phyloP scores from a whole-genome alignment of 2,888 invertebrate genomes.

The Dione vanillae region DNA sequence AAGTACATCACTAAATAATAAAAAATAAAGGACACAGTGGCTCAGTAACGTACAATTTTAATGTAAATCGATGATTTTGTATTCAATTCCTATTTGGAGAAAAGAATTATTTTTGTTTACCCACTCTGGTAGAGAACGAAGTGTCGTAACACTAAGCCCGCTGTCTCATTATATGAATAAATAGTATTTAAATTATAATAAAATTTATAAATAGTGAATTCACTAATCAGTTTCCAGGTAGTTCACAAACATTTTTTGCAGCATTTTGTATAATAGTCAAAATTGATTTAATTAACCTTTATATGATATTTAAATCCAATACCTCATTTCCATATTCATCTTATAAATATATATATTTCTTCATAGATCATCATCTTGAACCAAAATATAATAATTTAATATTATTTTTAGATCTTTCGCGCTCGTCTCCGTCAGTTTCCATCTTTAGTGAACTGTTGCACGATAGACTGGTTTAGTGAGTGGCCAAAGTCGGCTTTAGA shows the following conservation, averaged over 20 bases:
- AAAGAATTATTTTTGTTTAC: background rate
- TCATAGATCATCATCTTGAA: background rate
- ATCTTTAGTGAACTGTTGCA: conserved; percentile 95
- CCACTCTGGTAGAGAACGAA: background rate
- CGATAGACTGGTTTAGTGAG: conserved; percentile 96
- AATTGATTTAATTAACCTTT: no score
- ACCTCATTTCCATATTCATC: no score
- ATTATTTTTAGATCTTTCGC: conserved; percentile 84
- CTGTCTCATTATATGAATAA: no score
- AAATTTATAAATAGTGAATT: no score
- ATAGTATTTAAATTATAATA: no score
- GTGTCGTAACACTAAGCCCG: no score
- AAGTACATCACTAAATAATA: no score
- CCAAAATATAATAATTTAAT: background rate
- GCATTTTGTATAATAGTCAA: no score
- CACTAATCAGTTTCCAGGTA: no score
- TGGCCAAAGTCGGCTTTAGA: conserved; percentile 94
- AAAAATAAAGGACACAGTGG: no score
- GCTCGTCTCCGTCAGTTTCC: conserved; percentile 93
- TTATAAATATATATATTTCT: background rate
- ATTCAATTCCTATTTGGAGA: background rate
- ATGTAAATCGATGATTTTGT: background rate
- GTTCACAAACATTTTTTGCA: no score
- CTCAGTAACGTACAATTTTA: background rate
- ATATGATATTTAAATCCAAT: no score